phyloP scores from a whole-genome alignment of 2,888 invertebrate genomes.

The Clunio marinus region DNA sequence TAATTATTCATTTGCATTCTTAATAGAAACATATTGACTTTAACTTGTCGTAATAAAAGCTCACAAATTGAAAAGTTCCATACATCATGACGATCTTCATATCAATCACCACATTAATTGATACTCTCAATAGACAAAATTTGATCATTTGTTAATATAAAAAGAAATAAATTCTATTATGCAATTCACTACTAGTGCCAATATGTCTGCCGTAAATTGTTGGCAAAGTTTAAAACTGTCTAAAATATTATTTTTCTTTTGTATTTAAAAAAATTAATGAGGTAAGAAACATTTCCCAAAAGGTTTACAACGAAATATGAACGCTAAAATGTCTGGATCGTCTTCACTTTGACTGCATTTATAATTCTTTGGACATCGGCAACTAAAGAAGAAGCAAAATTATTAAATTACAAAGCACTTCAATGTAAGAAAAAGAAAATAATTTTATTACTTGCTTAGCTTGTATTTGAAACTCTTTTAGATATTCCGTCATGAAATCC shows the following conservation, averaged over 20 bases:
- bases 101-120: background rate
- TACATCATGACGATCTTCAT: background rate
- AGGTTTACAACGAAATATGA: slow-evolving; percentile 16
- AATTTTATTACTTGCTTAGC: background rate
- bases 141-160: too few species aligned
- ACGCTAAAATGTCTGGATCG: background rate
- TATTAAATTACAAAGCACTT: background rate
- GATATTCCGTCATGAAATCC: background rate
- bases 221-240: background rate
- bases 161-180: too few species aligned
- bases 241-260: background rate
- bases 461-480: background rate
- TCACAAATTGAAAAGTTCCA: background rate
- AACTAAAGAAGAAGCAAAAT: slow-evolving; percentile 12
- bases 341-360: slow-evolving; percentile 8
- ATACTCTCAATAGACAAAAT: slow-evolving; percentile 14
- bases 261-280: background rate
- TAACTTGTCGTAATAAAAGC: background rate
- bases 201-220: slow-evolving; percentile 9
- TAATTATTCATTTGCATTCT: slow-evolving; percentile 16
- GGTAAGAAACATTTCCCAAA: background rate
- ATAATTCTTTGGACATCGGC: slow-evolving; percentile 15
- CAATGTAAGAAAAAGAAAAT: background rate
- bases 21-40: slow-evolving; percentile 3
- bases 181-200: background rate